These are phyloP conservation scores for Schlechtendalia chinensis DNA, from an alignment of 1,140 invertebrate species.

Conservation along the genomic window DNA sequence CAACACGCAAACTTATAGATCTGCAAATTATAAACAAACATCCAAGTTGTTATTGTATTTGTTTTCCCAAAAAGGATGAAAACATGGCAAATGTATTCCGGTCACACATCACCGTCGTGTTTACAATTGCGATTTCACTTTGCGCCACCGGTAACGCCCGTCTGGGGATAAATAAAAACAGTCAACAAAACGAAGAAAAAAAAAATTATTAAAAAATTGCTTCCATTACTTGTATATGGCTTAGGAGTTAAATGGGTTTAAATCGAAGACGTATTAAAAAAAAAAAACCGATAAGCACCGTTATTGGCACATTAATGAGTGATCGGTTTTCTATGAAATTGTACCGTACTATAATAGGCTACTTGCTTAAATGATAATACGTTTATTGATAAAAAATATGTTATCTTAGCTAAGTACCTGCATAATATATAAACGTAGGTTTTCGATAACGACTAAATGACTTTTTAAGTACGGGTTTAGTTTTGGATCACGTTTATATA, in stretches of 20 bases:
- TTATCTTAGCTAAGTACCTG: too few relatives aligned
- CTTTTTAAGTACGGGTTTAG: too few relatives aligned
- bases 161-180: slow-evolving; percentile 9
- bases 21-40: slow-evolving; percentile 49
- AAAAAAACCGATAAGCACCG: not conserved
- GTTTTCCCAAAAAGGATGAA: slow-evolving; percentile 15
- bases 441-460: too few relatives aligned
- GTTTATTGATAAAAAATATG: too few relatives aligned
- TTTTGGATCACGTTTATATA: too few relatives aligned
- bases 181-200: not conserved
- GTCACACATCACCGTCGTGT: slow-evolving; percentile 39
- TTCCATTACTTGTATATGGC: not conserved
- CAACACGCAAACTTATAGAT: slow-evolving; percentile 35
- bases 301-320: not conserved
- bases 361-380: too few relatives aligned
- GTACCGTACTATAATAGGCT: too few relatives aligned
- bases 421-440: too few relatives aligned
- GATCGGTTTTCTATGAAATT: not conserved
- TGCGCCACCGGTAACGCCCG: not conserved
- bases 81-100: slow-evolving; percentile 39
- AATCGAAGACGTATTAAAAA: not conserved
- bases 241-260: not conserved
- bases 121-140: slow-evolving; percentile 43
- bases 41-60: slow-evolving; percentile 46
- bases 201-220: not conserved